These are phyloP conservation scores for Lutraria rhynchaena DNA, from an alignment of 1,140 invertebrate species.

Conservation along the genomic window DNA sequence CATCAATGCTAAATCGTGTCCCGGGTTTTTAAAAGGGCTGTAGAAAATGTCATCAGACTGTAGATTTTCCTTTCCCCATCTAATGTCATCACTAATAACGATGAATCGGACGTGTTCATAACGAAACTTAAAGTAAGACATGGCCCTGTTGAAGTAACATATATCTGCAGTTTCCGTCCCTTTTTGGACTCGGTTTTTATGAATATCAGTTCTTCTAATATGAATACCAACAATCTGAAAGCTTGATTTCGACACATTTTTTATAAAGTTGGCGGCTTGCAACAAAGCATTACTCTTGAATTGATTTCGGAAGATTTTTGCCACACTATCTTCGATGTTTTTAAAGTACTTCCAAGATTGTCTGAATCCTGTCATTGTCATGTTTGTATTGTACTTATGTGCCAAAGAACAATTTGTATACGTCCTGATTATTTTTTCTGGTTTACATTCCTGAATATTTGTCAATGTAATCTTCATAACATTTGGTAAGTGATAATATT, in stretches of 20 bases:
- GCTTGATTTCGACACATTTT: neutral
- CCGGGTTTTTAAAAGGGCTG: neutral
- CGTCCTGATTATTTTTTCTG: neutral
- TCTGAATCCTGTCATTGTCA: neutral
- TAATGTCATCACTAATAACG: too few relatives aligned
- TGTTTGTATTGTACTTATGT: neutral
- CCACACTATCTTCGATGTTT: too few relatives aligned
- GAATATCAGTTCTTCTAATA: too few relatives aligned
- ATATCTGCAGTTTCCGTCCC: neutral
- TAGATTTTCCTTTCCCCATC: slow-evolving; percentile 15
- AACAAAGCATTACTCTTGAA: neutral
- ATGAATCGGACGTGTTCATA: neutral
- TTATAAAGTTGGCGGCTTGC: neutral
- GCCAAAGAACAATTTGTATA: neutral
- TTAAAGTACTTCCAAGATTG: too few relatives aligned
- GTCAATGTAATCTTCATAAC: neutral
- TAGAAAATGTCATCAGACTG: neutral
- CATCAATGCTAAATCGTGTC: too few relatives aligned
- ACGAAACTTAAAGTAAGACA: neutral
- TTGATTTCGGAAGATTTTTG: neutral
- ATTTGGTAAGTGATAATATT: slow-evolving; percentile 7
- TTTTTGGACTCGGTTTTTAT: too few relatives aligned
- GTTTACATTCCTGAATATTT: neutral
- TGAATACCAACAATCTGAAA: neutral
- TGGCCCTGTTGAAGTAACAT: neutral